These are phyloP conservation scores for Nyctibius grandis DNA, from an alignment of 2,797 vertebrate genomes.

Conservation along the genomic window DNA sequence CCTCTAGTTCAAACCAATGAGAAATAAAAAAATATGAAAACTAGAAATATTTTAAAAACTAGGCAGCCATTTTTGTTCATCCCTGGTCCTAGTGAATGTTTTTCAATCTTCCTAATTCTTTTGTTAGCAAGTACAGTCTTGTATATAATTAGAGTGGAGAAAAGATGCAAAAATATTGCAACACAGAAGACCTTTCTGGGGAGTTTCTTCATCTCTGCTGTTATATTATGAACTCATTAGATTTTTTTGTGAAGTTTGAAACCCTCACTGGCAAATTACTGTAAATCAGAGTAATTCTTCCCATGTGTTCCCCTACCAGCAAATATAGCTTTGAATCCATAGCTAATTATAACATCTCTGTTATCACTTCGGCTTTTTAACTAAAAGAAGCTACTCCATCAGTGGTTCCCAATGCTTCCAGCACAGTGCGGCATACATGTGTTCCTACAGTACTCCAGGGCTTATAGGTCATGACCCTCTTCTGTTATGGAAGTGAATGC, in stretches of 20 bases:
- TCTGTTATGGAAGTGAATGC: not conserved
- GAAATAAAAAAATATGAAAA: not conserved
- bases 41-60: not conserved
- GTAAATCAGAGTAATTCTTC: constrained; percentile 59
- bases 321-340: constrained; percentile 59
- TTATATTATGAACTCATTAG: constrained; percentile 16
- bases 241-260: constrained; percentile 32
- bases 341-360: constrained; percentile 53
- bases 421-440: not conserved
- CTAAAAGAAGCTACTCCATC: constrained; percentile 29
- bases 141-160: not conserved
- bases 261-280: constrained; percentile 53
- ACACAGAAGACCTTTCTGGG: constrained; percentile 31
- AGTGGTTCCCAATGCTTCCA: not conserved
- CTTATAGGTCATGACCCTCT: constrained; percentile 33
- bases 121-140: not conserved
- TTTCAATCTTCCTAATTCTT: not conserved
- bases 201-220: not conserved
- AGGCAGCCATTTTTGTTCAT: not conserved
- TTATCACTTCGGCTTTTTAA: constrained; percentile 59
- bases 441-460: constrained; percentile 39
- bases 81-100: not conserved
- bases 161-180: constrained; percentile 3
- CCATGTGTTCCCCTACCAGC: constrained; percentile 48
- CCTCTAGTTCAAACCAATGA: not conserved